Conservation (phyloP, 2,113 vertebrate species). For the Mugil cephalus region DNA sequence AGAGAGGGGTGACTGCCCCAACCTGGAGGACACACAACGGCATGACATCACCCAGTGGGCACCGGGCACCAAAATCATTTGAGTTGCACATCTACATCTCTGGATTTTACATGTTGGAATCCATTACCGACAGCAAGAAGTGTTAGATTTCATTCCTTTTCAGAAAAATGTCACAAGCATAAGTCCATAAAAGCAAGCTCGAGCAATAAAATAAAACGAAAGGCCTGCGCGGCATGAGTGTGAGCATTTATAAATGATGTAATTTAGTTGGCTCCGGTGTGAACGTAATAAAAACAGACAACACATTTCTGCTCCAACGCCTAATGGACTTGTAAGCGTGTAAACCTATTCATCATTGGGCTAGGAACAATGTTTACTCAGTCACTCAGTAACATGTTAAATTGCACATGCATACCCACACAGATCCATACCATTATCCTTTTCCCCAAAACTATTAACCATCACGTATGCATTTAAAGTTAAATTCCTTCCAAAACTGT, state of each 20-base stretch:
- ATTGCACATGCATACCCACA: background rate
- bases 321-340: constrained; percentile 14
- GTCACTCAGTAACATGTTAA: constrained; percentile 18
- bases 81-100: background rate
- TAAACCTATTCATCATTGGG: constrained; percentile 11
- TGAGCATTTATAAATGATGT: constrained; percentile 34
- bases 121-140: constrained; percentile 3
- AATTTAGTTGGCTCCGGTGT: constrained; percentile 34
- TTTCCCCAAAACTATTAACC: too few relatives aligned
- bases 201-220: constrained; percentile 43
- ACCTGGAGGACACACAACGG: constrained; percentile 38
- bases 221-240: background rate
- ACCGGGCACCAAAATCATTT: constrained; percentile 5
- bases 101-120: background rate
- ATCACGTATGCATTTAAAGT: too few relatives aligned
- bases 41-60: constrained; percentile 40
- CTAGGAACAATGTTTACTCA: constrained; percentile 17
- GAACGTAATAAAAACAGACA: constrained; percentile 20
- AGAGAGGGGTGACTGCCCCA: constrained; percentile 62
- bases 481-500: too few relatives aligned
- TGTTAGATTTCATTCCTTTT: constrained; percentile 6
- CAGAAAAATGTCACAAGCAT: background rate
- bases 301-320: constrained; percentile 39
- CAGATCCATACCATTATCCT: too few relatives aligned
- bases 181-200: constrained; percentile 22